Percentiles rank a stretch among this genome's conserved stretches.
phyloP scores from a whole-genome alignment of 2,797 vertebrate species.

The Macrochelys suwanniensis region DNA sequence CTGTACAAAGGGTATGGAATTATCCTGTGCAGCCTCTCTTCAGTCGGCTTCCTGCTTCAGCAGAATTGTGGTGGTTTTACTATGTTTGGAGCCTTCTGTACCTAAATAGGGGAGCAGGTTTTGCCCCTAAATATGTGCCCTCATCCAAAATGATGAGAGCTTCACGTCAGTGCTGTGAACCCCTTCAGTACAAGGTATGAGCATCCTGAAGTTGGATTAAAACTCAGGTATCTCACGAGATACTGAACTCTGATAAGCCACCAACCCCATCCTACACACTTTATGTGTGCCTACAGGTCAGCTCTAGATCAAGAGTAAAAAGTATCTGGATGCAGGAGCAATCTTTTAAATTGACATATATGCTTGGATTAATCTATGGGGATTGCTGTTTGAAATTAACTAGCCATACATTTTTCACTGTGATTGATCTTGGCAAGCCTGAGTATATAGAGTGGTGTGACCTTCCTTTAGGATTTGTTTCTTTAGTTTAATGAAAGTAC shows the following conservation, averaged over 20 bases:
- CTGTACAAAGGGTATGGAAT: neutral
- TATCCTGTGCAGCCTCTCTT: neutral
- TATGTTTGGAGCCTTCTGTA: neutral
- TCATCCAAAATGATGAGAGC: neutral
- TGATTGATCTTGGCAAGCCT: neutral
- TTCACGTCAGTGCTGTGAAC: neutral
- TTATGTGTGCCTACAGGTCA: neutral
- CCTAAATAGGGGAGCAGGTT: neutral
- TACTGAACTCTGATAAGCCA: neutral
- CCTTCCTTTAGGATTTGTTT: neutral
- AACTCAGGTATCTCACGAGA: neutral
- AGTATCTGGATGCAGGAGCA: neutral
- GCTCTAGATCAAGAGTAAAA: neutral
- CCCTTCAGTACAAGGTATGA: neutral
- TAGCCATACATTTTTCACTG: neutral
- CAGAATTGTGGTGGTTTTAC: neutral
- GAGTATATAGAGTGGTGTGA: neutral
- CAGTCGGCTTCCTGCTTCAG: neutral
- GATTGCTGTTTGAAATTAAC: neutral
- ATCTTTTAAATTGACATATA: neutral
- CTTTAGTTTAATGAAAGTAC: neutral
- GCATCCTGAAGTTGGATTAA: neutral
- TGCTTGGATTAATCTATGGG: neutral
- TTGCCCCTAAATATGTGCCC: neutral
- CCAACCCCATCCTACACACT: neutral